A percentile compares a stretch with the other conserved stretches of the same genome.
phyloP scores from a whole-genome alignment of 1,140 invertebrate genomes.

The Druon quercuslanigerum region DNA sequence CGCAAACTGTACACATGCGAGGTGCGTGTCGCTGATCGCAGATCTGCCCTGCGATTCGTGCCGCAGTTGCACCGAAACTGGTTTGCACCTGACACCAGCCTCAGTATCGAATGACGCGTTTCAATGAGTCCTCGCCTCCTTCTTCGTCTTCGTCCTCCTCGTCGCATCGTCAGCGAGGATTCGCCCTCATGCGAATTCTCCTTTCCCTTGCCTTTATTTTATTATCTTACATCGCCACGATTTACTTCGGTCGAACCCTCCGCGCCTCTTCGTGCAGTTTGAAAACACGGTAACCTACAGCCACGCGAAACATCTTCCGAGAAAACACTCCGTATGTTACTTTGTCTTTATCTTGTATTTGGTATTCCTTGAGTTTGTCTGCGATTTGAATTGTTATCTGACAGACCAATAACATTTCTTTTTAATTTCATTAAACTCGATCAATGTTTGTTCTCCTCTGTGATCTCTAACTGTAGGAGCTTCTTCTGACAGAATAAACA shows the following conservation, averaged over 20 bases:
- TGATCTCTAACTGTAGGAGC: background rate
- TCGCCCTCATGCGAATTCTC: slow-evolving; percentile 42
- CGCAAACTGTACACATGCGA: slow-evolving; percentile 39
- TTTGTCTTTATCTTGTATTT: slow-evolving; percentile 5
- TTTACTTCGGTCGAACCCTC: slow-evolving; percentile 44
- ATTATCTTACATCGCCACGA: slow-evolving; percentile 43
- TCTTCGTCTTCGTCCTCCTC: slow-evolving; percentile 45
- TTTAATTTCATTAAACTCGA: too few species aligned
- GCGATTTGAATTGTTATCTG: background rate
- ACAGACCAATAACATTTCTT: slow-evolving; percentile 31
- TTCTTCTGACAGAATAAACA: too few species aligned
- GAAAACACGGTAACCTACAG: slow-evolving; percentile 52
- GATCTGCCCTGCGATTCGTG: slow-evolving; percentile 49
- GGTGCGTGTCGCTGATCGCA: slow-evolving; percentile 64
- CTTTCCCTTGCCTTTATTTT: slow-evolving; percentile 39
- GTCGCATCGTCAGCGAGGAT: slow-evolving; percentile 42
- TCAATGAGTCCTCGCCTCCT: slow-evolving; percentile 60
- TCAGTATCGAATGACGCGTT: slow-evolving; percentile 73
- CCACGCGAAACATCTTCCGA: slow-evolving; percentile 49
- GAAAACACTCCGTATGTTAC: slow-evolving; percentile 35
- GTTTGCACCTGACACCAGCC: slow-evolving; percentile 74
- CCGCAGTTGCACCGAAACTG: slow-evolving; percentile 64
- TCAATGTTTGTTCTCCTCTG: slow-evolving; percentile 1
- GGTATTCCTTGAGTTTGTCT: background rate
- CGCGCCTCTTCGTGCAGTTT: slow-evolving; percentile 35